Evolutionary conservation across 2,113 vertebrate species (phyloP).

Genomic region (Phalacrocorax brasilianus): DNA sequence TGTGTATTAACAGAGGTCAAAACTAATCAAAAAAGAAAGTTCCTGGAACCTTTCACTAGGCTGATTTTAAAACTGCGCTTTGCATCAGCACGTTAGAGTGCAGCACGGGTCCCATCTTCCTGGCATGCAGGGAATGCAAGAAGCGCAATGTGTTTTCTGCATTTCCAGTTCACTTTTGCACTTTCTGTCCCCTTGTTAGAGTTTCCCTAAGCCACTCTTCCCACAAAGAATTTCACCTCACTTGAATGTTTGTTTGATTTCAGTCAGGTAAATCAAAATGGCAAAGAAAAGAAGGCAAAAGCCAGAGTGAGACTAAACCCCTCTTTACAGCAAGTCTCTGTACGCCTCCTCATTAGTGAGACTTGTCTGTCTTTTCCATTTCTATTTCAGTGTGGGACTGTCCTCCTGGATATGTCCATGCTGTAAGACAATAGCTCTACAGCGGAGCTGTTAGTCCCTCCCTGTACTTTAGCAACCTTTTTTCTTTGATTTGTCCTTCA

Average conservation of each 20-base stretch:
- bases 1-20: background rate
- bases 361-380: background rate
- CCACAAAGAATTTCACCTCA: background rate
- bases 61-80: background rate
- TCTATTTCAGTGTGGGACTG: background rate
- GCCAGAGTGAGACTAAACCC: background rate
- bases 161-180: background rate
- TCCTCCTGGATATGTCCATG: background rate
- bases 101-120: background rate
- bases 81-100: background rate
- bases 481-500: background rate
- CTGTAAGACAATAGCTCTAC: background rate
- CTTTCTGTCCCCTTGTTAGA: background rate
- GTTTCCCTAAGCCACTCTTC: background rate
- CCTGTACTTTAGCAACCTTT: background rate
- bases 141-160: background rate
- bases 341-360: background rate
- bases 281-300: background rate
- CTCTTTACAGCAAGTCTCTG: background rate
- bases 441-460: background rate
- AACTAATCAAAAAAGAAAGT: background rate
- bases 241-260: background rate
- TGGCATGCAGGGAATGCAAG: background rate
- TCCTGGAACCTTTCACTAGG: background rate
- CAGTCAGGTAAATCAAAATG: background rate